Conservation (phyloP, 1,140 invertebrate species). For the Trichoplusia ni region DNA sequence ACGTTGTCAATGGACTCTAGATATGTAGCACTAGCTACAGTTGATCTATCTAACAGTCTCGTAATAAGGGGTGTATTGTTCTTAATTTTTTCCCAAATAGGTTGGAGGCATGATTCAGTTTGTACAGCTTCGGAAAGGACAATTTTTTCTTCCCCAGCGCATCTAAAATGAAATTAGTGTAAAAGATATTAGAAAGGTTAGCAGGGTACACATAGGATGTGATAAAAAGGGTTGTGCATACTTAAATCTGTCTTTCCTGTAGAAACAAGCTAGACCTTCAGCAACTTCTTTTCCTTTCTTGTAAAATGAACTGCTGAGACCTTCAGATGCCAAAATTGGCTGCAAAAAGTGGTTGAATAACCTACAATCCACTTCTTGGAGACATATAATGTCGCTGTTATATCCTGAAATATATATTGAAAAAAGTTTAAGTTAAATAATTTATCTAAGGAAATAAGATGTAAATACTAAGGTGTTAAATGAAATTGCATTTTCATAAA, state of each 20-base stretch:
- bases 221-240: too few species aligned
- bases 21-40: conserved; percentile 83
- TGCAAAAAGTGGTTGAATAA: conserved; percentile 88
- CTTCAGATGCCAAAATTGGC: conserved; percentile 82
- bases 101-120: conserved; percentile 80
- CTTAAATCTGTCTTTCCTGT: conserved; percentile 84
- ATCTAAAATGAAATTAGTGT: too few species aligned
- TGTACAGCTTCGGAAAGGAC: conserved; percentile 83
- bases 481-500: too few species aligned
- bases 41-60: conserved; percentile 84
- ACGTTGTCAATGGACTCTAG: conserved; percentile 84
- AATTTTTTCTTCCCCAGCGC: conserved; percentile 56
- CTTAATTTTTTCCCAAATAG: conserved; percentile 84
- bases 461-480: conserved; percentile 11
- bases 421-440: conserved; percentile 11
- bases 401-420: conserved; percentile 85
- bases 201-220: too few species aligned
- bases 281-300: conserved; percentile 87
- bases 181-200: too few species aligned
- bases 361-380: conserved; percentile 96
- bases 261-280: conserved; percentile 93
- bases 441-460: not conserved
- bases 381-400: conserved; percentile 93
- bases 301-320: conserved; percentile 84
- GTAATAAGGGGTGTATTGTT: conserved; percentile 83